These are phyloP conservation scores for Arenicola marina DNA, from an alignment of 2,888 invertebrate genomes.

Conservation along the genomic window DNA sequence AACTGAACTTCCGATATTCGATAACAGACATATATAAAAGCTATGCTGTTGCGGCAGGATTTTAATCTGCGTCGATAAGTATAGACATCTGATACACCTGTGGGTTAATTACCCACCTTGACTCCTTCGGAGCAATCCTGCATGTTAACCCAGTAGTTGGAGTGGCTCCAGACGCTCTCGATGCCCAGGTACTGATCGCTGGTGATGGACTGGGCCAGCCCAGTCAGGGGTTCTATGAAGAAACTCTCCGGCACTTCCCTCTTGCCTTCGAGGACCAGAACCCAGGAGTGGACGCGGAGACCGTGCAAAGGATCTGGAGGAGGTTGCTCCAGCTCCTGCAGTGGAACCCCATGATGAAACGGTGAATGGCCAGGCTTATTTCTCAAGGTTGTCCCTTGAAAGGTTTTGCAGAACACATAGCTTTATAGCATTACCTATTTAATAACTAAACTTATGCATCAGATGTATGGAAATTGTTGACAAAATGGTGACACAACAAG, in stretches of 20 bases:
- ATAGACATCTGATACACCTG: no score
- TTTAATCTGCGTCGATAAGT: no score
- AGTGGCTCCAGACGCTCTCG: constrained; percentile 84
- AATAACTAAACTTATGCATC: no score
- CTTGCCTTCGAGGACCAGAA: constrained; percentile 71
- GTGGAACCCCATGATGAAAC: not conserved
- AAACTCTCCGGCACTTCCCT: constrained; percentile 67
- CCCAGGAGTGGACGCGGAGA: constrained; percentile 77
- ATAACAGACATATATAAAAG: no score
- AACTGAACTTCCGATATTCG: no score
- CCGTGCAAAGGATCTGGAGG: constrained; percentile 59
- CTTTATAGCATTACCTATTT: no score
- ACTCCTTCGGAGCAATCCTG: constrained; percentile 61
- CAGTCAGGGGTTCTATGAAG: constrained; percentile 86
- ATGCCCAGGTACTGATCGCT: constrained; percentile 73
- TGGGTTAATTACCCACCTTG: constrained; percentile 45
- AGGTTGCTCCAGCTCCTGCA: constrained; percentile 32
- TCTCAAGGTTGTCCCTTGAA: no score
- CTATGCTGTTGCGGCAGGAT: no score
- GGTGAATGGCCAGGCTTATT: not conserved
- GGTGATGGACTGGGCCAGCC: constrained; percentile 68
- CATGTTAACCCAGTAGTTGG: constrained; percentile 70
- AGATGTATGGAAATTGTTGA: no score
- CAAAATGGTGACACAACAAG: no score
- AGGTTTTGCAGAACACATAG: no score